Base-by-base conservation (phyloP, 2,113 vertebrate species). In the Pluvianellus socialis region DNA sequence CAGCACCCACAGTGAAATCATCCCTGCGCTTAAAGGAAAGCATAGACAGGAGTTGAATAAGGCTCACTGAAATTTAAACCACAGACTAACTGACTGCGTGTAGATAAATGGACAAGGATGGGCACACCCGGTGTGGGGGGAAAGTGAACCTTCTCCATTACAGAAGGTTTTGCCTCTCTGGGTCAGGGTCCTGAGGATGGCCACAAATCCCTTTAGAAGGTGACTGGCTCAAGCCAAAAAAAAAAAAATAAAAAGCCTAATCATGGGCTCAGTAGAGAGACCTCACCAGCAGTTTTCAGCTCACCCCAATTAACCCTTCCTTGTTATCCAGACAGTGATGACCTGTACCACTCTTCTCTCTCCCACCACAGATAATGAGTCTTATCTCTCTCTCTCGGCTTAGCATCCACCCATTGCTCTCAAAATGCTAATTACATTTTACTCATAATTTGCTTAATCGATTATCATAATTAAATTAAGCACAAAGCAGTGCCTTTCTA, bases 91-190 rank as follows among this genome's bases (percentile, higher is more conserved):
- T 38, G 40, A 47, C 32, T 19, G 17, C 3, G 40, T 0, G 1
- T 5, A 45, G 44, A 22, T 32, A 77, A 80, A 53, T 32, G 38
- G 33, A 45, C 67, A 66, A 35, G 67, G 42, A 61, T 15, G 16
- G 35, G 23, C 18, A 71, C 17, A 81, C 2, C 1, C 0, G 0
- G 8, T 12, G 56, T 52, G 23, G 7, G 16, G 10, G 8, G 21
- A 59, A 86, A 53, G 0, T 1, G 28, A 74, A 62, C 35, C 44
- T 62, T 70, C 32, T 73, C 4, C 42, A 15, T 83, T 65, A 79
- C 7, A 38, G 38, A 9, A 38, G 2, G 0, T 74, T 44, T 73
- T 49, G 6, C 14, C 3, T 61, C 58, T 85, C 40, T 42, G 9
- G 5, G 30, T 70, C 32, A 67, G 22, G 23, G 40, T 77, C 47